Evolutionary conservation across 1,140 invertebrate genomes (phyloP).

Genomic region (Planococcus citri): DNA sequence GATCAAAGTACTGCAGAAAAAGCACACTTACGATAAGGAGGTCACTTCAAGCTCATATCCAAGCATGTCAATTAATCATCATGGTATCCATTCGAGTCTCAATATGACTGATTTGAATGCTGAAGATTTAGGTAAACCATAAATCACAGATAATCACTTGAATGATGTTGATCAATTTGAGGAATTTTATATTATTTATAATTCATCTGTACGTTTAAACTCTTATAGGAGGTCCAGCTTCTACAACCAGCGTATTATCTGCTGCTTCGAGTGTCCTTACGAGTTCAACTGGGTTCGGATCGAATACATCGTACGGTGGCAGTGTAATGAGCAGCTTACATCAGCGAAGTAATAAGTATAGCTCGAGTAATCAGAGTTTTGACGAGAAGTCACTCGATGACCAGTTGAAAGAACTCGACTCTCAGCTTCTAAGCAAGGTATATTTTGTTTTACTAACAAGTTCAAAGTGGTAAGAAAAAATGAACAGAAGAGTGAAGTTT

Average conservation of each 20-base stretch:
- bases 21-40: constrained; percentile 53
- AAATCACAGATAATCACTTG: neutral
- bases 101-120: constrained; percentile 36
- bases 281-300: constrained; percentile 41
- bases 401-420: constrained; percentile 67
- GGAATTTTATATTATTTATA: neutral
- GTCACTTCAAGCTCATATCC: constrained; percentile 38
- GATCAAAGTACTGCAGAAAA: constrained; percentile 76
- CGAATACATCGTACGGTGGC: constrained; percentile 44
- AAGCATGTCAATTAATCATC: constrained; percentile 38
- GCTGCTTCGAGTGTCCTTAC: constrained; percentile 28
- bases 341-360: constrained; percentile 30
- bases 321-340: constrained; percentile 34
- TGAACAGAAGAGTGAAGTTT: neutral
- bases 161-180: neutral
- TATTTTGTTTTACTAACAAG: constrained; percentile 23
- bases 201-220: no score
- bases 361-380: constrained; percentile 46
- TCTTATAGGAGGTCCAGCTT: constrained; percentile 28
- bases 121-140: constrained; percentile 37
- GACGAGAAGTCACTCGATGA: constrained; percentile 65
- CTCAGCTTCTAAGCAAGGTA: constrained; percentile 57
- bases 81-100: constrained; percentile 39
- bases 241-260: constrained; percentile 29
- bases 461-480: neutral